Percentiles rank a stretch among this genome's conserved stretches.
phyloP scores from a whole-genome alignment of 2,797 vertebrate species.

The Danionella dracula region DNA sequence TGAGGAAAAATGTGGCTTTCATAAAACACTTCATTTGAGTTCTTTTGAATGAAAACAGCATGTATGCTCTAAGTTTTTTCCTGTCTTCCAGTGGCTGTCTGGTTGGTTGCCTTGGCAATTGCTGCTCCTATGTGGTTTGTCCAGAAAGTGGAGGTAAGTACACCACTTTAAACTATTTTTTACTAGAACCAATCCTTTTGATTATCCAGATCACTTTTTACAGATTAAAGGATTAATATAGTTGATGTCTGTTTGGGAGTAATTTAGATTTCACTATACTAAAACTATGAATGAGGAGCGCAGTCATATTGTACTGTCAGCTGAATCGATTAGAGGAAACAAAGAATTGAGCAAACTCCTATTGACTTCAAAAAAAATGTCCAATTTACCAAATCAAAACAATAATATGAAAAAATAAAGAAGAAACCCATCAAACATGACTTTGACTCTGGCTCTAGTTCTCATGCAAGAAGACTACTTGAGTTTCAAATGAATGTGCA shows the following conservation, averaged over 20 bases:
- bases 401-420: background rate
- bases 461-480: background rate
- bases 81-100: conserved; percentile 37
- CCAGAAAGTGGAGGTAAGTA: conserved; percentile 48
- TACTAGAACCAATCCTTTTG: background rate
- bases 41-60: background rate
- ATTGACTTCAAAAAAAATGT: background rate
- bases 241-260: background rate
- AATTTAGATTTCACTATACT: background rate
- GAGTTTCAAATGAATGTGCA: background rate
- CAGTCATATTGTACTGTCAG: background rate
- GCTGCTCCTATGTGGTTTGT: conserved; percentile 50
- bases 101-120: conserved; percentile 41
- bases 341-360: background rate
- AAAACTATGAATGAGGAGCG: background rate
- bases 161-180: background rate
- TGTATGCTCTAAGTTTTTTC: background rate
- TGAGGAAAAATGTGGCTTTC: too few species aligned
- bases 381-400: background rate
- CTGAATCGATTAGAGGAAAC: background rate
- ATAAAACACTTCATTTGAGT: background rate
- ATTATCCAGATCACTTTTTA: background rate
- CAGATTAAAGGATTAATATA: background rate
- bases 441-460: background rate
- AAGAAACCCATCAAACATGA: background rate